Conservation (phyloP, 2,797 vertebrate species). For the Taeniopygia guttata region DNA sequence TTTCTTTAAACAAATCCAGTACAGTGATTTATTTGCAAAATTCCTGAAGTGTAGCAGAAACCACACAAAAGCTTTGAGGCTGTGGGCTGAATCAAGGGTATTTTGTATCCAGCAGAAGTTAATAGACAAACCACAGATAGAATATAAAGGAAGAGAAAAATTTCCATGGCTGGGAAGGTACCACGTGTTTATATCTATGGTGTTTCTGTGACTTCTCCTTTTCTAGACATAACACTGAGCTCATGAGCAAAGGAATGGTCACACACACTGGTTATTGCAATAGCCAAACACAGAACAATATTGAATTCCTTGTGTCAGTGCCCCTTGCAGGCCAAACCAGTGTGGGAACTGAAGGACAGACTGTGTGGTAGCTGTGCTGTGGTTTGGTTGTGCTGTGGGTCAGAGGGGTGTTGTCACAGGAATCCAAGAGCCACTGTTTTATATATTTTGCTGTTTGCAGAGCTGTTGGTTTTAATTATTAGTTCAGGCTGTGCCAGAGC, state of each 20-base stretch:
- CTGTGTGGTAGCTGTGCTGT: neutral
- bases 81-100: neutral
- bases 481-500: neutral
- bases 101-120: neutral
- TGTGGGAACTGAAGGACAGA: neutral
- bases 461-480: neutral
- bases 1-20: slow-evolving; percentile 11
- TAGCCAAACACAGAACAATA: neutral
- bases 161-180: neutral
- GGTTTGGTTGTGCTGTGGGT: neutral
- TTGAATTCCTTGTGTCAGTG: neutral
- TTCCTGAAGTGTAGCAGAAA: neutral
- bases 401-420: neutral
- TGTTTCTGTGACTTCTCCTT: neutral
- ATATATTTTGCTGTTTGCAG: neutral
- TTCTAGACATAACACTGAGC: neutral
- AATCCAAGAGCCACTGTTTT: neutral
- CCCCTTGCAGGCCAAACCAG: neutral
- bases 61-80: slow-evolving; percentile 7
- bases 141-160: neutral
- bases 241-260: neutral
- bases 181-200: neutral
- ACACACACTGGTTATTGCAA: neutral
- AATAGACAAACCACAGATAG: neutral
- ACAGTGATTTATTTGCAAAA: neutral